These are phyloP conservation scores for Cololabis saira DNA, from an alignment of 2,113 vertebrate species.

Conservation along the genomic window DNA sequence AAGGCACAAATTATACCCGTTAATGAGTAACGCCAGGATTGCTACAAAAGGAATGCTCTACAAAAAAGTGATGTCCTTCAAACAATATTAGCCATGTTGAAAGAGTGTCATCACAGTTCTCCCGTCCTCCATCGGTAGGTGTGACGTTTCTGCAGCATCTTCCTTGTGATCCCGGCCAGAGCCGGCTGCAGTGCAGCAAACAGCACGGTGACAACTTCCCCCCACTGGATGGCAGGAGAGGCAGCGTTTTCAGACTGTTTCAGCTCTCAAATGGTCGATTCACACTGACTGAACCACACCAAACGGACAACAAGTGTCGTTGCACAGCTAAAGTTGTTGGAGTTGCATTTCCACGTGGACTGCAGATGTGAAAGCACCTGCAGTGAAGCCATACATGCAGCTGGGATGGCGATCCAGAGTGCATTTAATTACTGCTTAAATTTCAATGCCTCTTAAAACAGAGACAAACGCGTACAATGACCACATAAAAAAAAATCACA, in stretches of 20 bases:
- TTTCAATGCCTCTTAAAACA: conserved; percentile 72
- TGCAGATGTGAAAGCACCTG: background rate
- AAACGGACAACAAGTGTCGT: too few relatives aligned
- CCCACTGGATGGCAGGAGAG: conserved; percentile 45
- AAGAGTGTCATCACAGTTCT: too few relatives aligned
- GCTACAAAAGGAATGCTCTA: conserved; percentile 7
- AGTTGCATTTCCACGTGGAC: too few relatives aligned
- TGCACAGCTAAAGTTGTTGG: too few relatives aligned
- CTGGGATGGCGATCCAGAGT: conserved; percentile 16
- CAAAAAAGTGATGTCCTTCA: conserved; percentile 9
- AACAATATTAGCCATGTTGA: too few relatives aligned
- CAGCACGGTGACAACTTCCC: background rate
- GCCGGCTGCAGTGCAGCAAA: too few relatives aligned
- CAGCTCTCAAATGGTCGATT: conserved; percentile 7
- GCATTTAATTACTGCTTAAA: conserved; percentile 24
- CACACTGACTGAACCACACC: conserved; percentile 1
- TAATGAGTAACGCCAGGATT: background rate
- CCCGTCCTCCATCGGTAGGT: too few relatives aligned
- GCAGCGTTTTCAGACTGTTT: background rate
- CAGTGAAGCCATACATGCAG: background rate
- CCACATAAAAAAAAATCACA: conserved; percentile 1
- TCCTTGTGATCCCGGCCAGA: too few relatives aligned
- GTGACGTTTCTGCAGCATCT: too few relatives aligned
- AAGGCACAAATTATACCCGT: conserved; percentile 2
- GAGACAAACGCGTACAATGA: conserved; percentile 48